Evolutionary conservation across 1,140 invertebrate species (phyloP).

Genomic region (Centruroides vittatus): DNA sequence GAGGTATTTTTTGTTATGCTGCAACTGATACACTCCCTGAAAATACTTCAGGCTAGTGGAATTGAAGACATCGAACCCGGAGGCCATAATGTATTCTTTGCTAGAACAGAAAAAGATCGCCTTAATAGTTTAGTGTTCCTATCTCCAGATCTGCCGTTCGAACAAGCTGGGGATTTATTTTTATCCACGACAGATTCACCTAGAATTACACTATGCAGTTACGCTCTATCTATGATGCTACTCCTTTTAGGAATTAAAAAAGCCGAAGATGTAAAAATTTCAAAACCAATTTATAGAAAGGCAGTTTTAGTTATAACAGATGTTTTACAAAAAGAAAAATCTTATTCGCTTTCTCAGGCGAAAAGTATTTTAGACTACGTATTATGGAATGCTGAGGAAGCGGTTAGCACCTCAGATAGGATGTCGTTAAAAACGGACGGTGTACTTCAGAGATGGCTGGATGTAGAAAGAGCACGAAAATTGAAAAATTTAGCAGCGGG

Average conservation of each 20-base stretch:
- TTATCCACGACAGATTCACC: neutral
- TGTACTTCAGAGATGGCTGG: conserved; percentile 10
- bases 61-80: conserved; percentile 56
- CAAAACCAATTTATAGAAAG: conserved; percentile 12
- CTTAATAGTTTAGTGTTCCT: conserved; percentile 52
- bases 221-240: conserved; percentile 50
- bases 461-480: conserved; percentile 6
- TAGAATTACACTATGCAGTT: conserved; percentile 50
- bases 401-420: neutral
- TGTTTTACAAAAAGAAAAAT: conserved; percentile 20
- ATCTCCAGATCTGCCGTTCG: conserved; percentile 29
- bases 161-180: conserved; percentile 4
- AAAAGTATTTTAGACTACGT: conserved; percentile 67
- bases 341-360: conserved; percentile 29
- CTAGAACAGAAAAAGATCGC: conserved; percentile 40
- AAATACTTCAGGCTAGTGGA: conserved; percentile 62
- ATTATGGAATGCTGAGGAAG: conserved; percentile 54
- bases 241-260: conserved; percentile 40
- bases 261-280: conserved; percentile 8
- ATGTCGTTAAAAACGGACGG: conserved; percentile 4
- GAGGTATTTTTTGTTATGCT: conserved; percentile 50
- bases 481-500: conserved; percentile 6
- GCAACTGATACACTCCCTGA: conserved; percentile 62
- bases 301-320: conserved; percentile 14
- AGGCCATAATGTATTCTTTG: conserved; percentile 47